Evolutionary conservation across 1,140 invertebrate species (phyloP), one percentile per base, ranked within the genome.

Genomic region (Nixonia krombeini): DNA sequence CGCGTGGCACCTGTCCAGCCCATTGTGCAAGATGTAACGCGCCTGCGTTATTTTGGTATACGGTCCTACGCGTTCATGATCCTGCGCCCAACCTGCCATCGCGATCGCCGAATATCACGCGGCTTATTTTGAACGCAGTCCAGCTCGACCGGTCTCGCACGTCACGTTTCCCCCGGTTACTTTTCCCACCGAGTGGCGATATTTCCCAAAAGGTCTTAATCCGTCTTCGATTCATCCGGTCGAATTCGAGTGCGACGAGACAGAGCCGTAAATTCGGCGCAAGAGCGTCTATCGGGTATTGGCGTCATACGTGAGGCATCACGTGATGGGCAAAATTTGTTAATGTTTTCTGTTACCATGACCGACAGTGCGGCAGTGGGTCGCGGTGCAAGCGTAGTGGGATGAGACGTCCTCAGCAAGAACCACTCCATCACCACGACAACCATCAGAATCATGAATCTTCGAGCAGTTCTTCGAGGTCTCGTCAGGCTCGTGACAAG

Each of bases 371-470:
- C 81, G 81, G 81, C 83, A 81, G 82, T 72, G 79, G 81, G 77
- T 84, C 82, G 80, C 81, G 79, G 81, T 83, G 81, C 75, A 77
- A 81, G 77, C 81, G 76, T 75, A 85, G 75, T 81, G 82, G 83
- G 79, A 86, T 85, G 83, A 82, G 80, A 83, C 82, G 82, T 61
- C 82, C 81, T 74, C 79, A 80, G 77, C 83, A 84, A 71, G 82
- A 86, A 72, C 58, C 73, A 59, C 68, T 73, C 61, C 71, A 82
- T 76, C 77, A 76, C 57, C 78, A 83, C 56, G 76, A 82, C 61
- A 75, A 80, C 46, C 71, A 78, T 40, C 69, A 68, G 25, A 58
- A 79, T 61, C 74, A 79, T 65, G 72, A 72, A 73, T 74, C 78
- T 53, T 72, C 81, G 37, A 62, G 70, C 50, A 82, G 76, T 57